phyloP scores from a whole-genome alignment of 2,888 invertebrate genomes.

The Himalopsyche tibetana region DNA sequence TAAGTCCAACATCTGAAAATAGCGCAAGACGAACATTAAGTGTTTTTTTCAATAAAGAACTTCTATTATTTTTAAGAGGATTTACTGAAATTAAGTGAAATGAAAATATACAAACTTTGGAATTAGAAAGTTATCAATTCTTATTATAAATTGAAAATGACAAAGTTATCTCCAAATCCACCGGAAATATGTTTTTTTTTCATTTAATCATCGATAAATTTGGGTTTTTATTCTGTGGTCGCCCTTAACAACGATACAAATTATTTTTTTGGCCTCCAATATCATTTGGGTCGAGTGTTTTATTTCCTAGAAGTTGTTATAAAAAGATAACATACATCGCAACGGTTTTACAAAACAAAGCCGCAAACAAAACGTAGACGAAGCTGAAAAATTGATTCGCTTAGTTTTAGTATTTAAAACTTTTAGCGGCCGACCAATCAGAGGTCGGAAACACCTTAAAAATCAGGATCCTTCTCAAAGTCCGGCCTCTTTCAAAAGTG shows the following conservation, averaged over 20 bases:
- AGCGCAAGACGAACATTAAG: too few relatives aligned
- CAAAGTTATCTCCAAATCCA: too few relatives aligned
- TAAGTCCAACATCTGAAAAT: too few relatives aligned
- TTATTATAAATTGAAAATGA: too few relatives aligned
- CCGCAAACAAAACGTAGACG: background rate
- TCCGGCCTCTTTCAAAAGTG: background rate
- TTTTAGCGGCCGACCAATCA: background rate
- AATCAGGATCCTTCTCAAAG: background rate
- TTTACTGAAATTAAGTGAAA: too few relatives aligned
- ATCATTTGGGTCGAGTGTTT: constrained; percentile 41
- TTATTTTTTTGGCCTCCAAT: constrained; percentile 1
- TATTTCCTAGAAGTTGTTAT: constrained; percentile 4
- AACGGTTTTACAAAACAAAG: background rate
- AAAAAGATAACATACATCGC: constrained; percentile 2
- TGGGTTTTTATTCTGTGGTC: background rate
- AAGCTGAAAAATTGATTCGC: constrained; percentile 15
- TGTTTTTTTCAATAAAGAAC: too few relatives aligned
- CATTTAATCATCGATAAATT: too few relatives aligned
- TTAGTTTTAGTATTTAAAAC: background rate
- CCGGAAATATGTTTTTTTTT: too few relatives aligned
- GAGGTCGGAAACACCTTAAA: background rate
- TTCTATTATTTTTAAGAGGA: too few relatives aligned
- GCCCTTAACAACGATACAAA: background rate
- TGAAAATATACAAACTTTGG: too few relatives aligned
- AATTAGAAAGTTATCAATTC: too few relatives aligned